Evolutionary conservation across 2,113 vertebrate species (phyloP), one percentile per base, ranked within the genome.

Genomic region (Rhinoderma darwinii): DNA sequence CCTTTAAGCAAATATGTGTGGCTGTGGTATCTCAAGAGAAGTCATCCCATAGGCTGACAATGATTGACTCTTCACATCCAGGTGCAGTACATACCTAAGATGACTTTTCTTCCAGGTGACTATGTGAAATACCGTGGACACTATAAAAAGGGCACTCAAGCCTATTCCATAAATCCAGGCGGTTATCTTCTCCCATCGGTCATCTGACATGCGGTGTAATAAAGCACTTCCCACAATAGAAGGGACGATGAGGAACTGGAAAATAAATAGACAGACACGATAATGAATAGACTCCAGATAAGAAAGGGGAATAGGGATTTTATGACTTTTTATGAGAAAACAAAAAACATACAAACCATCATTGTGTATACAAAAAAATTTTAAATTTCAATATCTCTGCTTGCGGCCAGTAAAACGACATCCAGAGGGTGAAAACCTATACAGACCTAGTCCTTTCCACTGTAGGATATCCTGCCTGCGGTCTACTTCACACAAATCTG

Each of bases 101-200:
- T 99, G 98, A 88, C 98, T 99, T 93, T 97, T 99, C 88, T 99
- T 99, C 98, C 98, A 99, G 30, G 97, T 95, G 78, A 99, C 91
- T 1, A 98, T 96, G 66, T 99, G 98, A 87, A 99, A 99, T 5
- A 97, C 96, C 0, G 98, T 99, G 90, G 98, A 99, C 84, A 99
- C 94, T 0, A 98, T 95, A 95, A 99, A 99, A 89, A 99, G 97
- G 0, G 95, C 96, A 0, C 97, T 98, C 88, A 99, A 96, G 74
- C 98, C 97, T 93, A 97, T 83, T 5, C 98, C 98, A 0, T 99
- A 99, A 89, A 99, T 96, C 96, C 96, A 97, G 0, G 98, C 98
- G 0, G 98, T 99, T 90, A 99, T 93, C 91, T 94, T 94, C 89
- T 99, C 96, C 98, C 97, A 99, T 87, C 94, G 91, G 89, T 96